Percentiles rank a stretch among this genome's conserved stretches.
phyloP scores from a whole-genome alignment of 2,888 invertebrate species.

The Pseudococcus viburni region DNA sequence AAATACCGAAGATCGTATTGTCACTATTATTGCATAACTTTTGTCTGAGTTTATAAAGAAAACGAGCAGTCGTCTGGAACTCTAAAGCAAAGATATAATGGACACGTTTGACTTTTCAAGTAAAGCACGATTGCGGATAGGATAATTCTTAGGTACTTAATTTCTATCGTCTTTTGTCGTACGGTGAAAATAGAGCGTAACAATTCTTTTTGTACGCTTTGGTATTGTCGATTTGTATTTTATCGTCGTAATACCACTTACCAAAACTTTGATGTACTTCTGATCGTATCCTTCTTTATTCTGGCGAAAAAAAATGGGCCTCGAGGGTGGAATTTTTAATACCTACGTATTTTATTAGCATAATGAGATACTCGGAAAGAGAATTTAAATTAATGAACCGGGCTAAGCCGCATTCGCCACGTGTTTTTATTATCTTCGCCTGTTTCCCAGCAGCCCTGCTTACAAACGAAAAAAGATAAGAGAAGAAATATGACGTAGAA shows the following conservation, averaged over 20 bases:
- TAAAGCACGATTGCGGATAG: not conserved
- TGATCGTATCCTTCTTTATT: not conserved
- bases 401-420: not conserved
- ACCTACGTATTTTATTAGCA: not conserved
- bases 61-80: not conserved
- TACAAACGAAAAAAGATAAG: not conserved
- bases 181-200: too few species aligned
- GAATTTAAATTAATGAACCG: not conserved
- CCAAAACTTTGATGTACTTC: not conserved
- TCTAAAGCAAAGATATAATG: not conserved
- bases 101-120: not conserved
- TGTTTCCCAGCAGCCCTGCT: not conserved
- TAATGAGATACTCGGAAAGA: slow-evolving; percentile 4
- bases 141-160: too few species aligned
- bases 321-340: not conserved
- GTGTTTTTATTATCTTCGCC: not conserved
- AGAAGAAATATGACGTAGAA: not conserved
- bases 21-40: not conserved
- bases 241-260: too few species aligned
- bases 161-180: too few species aligned
- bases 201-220: too few species aligned
- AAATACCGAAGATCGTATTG: slow-evolving; percentile 5
- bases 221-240: too few species aligned
- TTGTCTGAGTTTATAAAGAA: not conserved
- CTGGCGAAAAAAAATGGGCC: not conserved